Base-by-base conservation (phyloP, 1,140 invertebrate genomes). In the Eueides isabella region DNA sequence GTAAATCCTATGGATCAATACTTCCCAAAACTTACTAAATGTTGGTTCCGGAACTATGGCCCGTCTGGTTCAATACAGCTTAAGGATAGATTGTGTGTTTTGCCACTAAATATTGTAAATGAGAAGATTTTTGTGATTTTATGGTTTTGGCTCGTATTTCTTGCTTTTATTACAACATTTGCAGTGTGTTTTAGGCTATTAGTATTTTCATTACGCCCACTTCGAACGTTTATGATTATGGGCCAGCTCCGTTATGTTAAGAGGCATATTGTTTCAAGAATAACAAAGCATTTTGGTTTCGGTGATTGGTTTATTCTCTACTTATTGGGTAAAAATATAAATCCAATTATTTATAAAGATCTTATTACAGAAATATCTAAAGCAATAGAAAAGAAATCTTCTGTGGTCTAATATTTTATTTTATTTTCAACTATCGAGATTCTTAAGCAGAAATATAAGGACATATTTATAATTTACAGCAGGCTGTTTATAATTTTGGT, bases 21-120 rank as follows among this genome's bases (percentile, higher is more conserved):
- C 72, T 98, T 96, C 83, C 97, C 96, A 1, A 96, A 97, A 84
- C 92, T 97, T 19, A 95, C 97, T 16, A 97, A 97, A 90, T 98
- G 97, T 84, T 94, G 94, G 64, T 95, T 97, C 63, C 89, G 95
- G 68, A 95, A 92, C 74, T 97, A 90, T 84, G 96, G 95, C 74
- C 92, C 93, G 76, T 96, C 95, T n/a, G 96, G 96, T 9, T 88
- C 91, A 0, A 85, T 94, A 23, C 94, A 95, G 80, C 85, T 91
- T 0, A 93, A 94, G 71, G 97, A 97, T 77, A 94, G 95, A 12
- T 89, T 97, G 0, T 97, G 97, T 78, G 94, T 97, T 7, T 86
- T 97, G 48, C 96, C 97, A 0, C 80, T 97, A 12, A 97, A 97
- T 82, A 95, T 97, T 72, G 92, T 97, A 19, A 97, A 97, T 85